Evolutionary conservation across 1,140 invertebrate genomes (phyloP).

Genomic region (Sycobia sp.): DNA sequence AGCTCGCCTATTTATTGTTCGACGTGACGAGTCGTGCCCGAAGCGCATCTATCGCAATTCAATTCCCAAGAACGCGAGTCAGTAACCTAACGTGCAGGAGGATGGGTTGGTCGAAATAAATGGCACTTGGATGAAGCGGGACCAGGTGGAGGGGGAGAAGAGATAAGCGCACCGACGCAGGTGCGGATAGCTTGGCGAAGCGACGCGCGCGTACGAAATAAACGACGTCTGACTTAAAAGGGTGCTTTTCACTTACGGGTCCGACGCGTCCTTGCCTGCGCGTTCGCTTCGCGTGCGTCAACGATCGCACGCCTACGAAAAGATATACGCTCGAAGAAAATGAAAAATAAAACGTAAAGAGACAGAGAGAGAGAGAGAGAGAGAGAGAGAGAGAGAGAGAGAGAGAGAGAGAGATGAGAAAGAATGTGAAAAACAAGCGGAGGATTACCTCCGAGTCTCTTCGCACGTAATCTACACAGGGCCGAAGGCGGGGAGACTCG

Average conservation of each 20-base stretch:
- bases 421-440: constrained; percentile 28
- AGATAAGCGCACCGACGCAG: background rate
- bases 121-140: too few species aligned
- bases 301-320: background rate
- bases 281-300: background rate
- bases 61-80: too few species aligned
- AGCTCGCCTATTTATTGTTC: too few species aligned
- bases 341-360: too few species aligned
- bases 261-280: background rate
- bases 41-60: too few species aligned
- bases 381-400: constrained; percentile 37
- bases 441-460: constrained; percentile 49
- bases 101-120: too few species aligned
- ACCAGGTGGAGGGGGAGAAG: background rate
- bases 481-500: too few species aligned
- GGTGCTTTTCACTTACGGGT: constrained; percentile 20
- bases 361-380: background rate
- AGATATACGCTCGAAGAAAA: background rate
- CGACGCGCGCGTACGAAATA: background rate
- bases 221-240: constrained; percentile 17
- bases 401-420: too few species aligned
- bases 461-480: constrained; percentile 54
- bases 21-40: too few species aligned
- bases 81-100: too few species aligned
- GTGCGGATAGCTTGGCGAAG: too few species aligned